Conservation (phyloP, 2,888 invertebrate genomes). For the Zeuzera pyrina region DNA sequence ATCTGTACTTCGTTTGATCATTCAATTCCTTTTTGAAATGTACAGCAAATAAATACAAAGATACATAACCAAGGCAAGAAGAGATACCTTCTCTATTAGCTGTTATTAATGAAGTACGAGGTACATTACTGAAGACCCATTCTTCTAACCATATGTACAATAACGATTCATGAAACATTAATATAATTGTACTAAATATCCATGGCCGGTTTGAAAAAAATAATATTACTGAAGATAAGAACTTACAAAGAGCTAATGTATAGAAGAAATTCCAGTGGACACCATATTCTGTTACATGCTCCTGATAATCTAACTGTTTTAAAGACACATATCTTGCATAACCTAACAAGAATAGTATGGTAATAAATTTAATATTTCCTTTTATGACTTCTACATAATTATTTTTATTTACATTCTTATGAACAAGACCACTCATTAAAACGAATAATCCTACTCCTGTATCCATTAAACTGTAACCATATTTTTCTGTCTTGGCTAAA, state of each 20-base stretch:
- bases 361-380: conserved; percentile 44
- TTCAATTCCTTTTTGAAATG: conserved; percentile 73
- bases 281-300: conserved; percentile 95
- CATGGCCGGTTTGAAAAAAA: conserved; percentile 67
- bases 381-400: conserved; percentile 37
- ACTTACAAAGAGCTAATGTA: conserved; percentile 88
- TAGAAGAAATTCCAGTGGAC: conserved; percentile 99
- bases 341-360: conserved; percentile 72
- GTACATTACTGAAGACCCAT: conserved; percentile 77
- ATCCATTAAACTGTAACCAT: conserved; percentile 95
- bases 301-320: conserved; percentile 83
- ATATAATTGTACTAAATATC: conserved; percentile 65
- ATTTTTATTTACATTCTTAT: conserved; percentile 45
- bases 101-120: conserved; percentile 75
- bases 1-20: conserved; percentile 32
- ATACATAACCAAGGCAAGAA: conserved; percentile 88
- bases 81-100: conserved; percentile 95
- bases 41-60: conserved; percentile 85
- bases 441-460: conserved; percentile 93
- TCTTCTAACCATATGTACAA: conserved; percentile 76
- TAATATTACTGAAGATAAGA: conserved; percentile 77
- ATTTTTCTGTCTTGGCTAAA: conserved; percentile 90
- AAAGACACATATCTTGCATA: conserved; percentile 73
- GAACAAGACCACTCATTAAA: conserved; percentile 84
- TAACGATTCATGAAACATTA: conserved; percentile 77